These are phyloP conservation scores for Hippocampus mohnikei DNA, from an alignment of 2,113 vertebrate species.

Conservation along the genomic window DNA sequence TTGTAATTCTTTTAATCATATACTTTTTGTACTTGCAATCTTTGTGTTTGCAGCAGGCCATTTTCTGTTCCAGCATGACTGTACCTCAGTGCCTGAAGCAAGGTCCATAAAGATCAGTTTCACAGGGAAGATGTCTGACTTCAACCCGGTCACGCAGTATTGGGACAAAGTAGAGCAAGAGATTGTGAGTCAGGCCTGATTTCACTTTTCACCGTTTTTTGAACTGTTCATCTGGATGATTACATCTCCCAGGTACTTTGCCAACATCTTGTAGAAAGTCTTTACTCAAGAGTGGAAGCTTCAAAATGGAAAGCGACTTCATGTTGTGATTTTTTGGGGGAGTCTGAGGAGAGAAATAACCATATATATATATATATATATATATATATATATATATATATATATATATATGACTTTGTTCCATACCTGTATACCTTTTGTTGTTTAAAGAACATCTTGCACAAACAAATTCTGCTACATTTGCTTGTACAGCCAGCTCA, in stretches of 20 bases:
- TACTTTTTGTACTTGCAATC: not conserved
- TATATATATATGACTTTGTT: too few species aligned
- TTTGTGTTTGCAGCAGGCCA: not conserved
- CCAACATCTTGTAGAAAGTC: not conserved
- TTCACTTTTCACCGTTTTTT: not conserved
- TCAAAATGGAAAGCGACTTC: not conserved
- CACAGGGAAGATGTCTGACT: not conserved
- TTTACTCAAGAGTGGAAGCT: not conserved
- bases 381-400: too few species aligned
- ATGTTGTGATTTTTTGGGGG: too few species aligned
- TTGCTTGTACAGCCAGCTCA: slow-evolving; percentile 25
- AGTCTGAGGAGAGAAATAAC: not conserved
- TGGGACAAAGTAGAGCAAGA: not conserved
- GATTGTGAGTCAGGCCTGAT: not conserved
- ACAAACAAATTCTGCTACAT: slow-evolving; percentile 28
- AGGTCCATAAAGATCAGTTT: not conserved
- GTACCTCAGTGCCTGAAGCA: not conserved
- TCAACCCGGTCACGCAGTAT: not conserved
- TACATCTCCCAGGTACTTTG: not conserved
- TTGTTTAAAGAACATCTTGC: not conserved
- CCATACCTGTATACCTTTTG: slow-evolving; percentile 34
- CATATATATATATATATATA: not conserved
- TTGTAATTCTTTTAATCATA: not conserved
- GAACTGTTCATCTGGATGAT: not conserved
- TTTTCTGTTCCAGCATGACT: not conserved